Evolutionary conservation across 2,888 invertebrate species (phyloP), one percentile per base, ranked within the genome.

Genomic region (Synanthedon myopaeformis): DNA sequence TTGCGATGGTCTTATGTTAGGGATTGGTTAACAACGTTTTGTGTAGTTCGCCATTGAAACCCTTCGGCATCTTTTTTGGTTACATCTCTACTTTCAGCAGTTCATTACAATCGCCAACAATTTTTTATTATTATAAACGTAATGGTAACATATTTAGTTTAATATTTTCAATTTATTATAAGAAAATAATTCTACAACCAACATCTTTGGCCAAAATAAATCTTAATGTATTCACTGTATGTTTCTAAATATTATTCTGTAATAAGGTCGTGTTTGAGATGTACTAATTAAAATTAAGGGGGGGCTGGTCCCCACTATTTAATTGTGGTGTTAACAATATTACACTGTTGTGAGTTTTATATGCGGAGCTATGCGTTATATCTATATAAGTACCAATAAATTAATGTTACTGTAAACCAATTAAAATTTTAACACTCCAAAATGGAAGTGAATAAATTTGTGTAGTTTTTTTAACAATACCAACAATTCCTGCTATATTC

Each of bases 341-440:
- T 70, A 70, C 69, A 69, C 76, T 82, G 81, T 84, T 82, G 79
- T 77, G 76, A 77, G 73, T 80, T 83, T 82, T 81, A 74, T 82
- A 76, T 74, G 72, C 70, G 71, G 70, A 69, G 67, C 69, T 66
- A 65, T 63, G 67, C 67, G 70, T 70, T 71, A 70, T 73, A 65
- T 69, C 72, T 69, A 77, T 70, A 77, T 70, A 73, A 69, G 70
- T 75, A 78, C 74, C 70, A 72, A 76, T 70, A 70, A 72, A 72
- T 74, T 71, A 72, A 71, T 76, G 72, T 76, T 76, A 71, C 64
- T 64, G 63, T 75, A 70, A 70, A 55, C 54, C 70, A 53, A 57
- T 59, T 17, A 59, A 35, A 60, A 58, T 52, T 58, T 55, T 55
- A 59, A 49, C 57, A 59, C 60, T 60, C 58, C 62, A 57, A 48